Evolutionary conservation across 2,888 invertebrate genomes (phyloP).

Genomic region (Torymus tubicola): DNA sequence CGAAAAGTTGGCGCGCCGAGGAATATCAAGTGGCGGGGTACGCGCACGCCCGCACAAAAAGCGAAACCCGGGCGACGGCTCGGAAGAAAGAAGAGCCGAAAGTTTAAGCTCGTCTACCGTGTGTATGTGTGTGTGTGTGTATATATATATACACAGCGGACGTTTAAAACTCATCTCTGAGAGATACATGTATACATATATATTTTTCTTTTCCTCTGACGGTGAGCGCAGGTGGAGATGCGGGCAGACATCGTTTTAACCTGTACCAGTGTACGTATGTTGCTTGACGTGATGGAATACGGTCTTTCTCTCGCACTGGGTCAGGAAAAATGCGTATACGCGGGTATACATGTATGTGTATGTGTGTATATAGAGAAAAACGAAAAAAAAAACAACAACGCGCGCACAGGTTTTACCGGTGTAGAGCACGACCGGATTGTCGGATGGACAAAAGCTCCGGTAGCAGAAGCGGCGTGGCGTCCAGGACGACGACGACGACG

Average conservation of each 20-base stretch:
- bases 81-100: neutral
- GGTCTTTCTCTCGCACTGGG: too few relatives aligned
- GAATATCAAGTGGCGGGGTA: slow-evolving; percentile 45
- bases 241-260: too few relatives aligned
- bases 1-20: slow-evolving; percentile 40
- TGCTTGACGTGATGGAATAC: too few relatives aligned
- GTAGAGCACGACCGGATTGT: neutral
- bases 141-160: too few relatives aligned
- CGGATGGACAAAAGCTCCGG: slow-evolving; percentile 9
- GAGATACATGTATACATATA: too few relatives aligned
- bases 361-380: neutral
- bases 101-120: too few relatives aligned
- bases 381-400: neutral
- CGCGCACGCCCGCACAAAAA: neutral
- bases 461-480: too few relatives aligned
- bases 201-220: too few relatives aligned
- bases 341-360: too few relatives aligned
- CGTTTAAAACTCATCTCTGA: slow-evolving; percentile 11
- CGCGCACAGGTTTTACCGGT: neutral
- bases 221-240: slow-evolving; percentile 10
- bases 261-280: too few relatives aligned
- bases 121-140: too few relatives aligned
- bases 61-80: neutral
- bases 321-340: too few relatives aligned
- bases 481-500: neutral